Conservation (phyloP, 2,888 invertebrate species). For the Achlya flavicornis region DNA sequence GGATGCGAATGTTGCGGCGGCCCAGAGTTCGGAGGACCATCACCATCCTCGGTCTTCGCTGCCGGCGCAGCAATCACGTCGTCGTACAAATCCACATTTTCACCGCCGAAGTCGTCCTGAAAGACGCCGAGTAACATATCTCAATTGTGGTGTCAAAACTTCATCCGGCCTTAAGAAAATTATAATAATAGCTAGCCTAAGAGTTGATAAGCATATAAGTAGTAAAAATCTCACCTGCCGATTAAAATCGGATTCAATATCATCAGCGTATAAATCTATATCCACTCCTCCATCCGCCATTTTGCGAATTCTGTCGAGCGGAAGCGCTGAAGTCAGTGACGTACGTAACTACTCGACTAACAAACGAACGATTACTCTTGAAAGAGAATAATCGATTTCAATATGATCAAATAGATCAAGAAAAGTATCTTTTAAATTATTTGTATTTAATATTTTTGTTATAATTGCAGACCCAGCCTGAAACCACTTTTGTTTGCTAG, state of each 20-base stretch:
- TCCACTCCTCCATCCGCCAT: slow-evolving; percentile 97
- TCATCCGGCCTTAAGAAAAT: background rate
- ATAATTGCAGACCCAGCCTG: no score
- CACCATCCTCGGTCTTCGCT: slow-evolving; percentile 83
- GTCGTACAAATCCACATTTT: slow-evolving; percentile 97
- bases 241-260: slow-evolving; percentile 96
- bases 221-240: slow-evolving; percentile 63
- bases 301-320: slow-evolving; percentile 59
- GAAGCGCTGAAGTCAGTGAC: slow-evolving; percentile 23
- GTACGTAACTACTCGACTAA: background rate
- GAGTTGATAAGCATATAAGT: slow-evolving; percentile 37
- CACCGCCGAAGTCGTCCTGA: slow-evolving; percentile 92
- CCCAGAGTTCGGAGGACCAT: slow-evolving; percentile 83
- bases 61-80: slow-evolving; percentile 95
- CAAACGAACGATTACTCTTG: no score
- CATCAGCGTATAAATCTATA: slow-evolving; percentile 98
- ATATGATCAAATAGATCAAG: background rate
- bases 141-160: background rate
- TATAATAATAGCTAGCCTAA: background rate
- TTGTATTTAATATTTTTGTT: no score
- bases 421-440: no score
- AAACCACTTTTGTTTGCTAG: no score
- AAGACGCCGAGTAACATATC: slow-evolving; percentile 7
- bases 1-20: slow-evolving; percentile 80
- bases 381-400: background rate